phyloP scores from a whole-genome alignment of 2,797 vertebrate genomes.

The Dendrocincla tyrannina region DNA sequence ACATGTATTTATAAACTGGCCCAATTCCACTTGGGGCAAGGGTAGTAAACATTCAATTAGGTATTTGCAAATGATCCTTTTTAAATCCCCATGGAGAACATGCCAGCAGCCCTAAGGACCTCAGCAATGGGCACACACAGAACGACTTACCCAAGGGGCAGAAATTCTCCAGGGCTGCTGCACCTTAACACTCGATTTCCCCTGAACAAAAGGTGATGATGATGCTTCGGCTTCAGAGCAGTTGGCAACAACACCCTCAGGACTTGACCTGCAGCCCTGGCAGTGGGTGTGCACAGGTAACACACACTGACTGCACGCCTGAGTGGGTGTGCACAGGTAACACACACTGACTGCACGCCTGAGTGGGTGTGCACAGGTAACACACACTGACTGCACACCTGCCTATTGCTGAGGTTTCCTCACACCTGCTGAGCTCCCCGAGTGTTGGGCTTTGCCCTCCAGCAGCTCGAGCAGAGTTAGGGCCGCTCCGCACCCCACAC shows the following conservation, averaged over 20 bases:
- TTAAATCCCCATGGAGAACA: neutral
- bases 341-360: neutral
- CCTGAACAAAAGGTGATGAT: neutral
- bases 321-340: neutral
- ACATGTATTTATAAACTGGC: neutral
- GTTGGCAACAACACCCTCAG: rapidly evolving
- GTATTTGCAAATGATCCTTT: neutral
- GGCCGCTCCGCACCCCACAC: no score
- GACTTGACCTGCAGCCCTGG: rapidly evolving
- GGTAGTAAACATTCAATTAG: neutral
- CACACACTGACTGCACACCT: neutral
- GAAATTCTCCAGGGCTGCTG: neutral
- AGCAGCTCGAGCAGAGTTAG: neutral
- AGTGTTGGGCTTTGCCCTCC: rapidly evolving
- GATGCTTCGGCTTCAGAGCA: neutral
- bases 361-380: neutral
- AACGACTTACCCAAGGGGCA: neutral
- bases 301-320: neutral
- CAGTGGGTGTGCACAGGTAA: neutral
- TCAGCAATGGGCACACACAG: neutral
- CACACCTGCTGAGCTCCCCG: neutral
- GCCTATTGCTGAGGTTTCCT: rapidly evolving
- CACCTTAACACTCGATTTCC: neutral
- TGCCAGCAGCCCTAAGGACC: neutral
- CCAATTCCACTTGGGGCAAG: neutral